Evolutionary conservation across 1,140 invertebrate genomes (phyloP).

Genomic region (Drosophila pruinosa): DNA sequence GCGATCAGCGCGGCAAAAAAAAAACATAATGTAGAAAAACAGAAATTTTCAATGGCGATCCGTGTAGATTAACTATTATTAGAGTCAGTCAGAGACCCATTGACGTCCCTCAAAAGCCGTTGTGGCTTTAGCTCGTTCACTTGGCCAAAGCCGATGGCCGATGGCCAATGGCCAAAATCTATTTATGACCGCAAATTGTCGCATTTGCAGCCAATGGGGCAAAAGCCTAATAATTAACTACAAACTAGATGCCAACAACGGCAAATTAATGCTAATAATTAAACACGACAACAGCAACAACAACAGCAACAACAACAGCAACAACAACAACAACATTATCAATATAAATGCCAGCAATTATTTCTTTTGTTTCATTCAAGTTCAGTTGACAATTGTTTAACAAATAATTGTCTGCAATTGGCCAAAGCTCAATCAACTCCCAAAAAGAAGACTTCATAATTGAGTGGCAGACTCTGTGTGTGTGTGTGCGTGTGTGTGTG

Average conservation of each 20-base stretch:
- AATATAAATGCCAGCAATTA: neutral
- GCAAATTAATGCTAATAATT: constrained; percentile 27
- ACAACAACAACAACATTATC: neutral
- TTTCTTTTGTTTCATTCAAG: constrained; percentile 3
- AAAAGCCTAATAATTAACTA: constrained; percentile 38
- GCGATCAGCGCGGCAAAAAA: neutral
- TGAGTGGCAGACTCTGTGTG: too few relatives aligned
- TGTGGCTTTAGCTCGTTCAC: constrained; percentile 15
- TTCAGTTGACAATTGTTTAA: constrained; percentile 16
- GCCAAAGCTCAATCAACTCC: constrained; percentile 17
- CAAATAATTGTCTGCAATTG: neutral
- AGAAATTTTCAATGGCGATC: constrained; percentile 22
- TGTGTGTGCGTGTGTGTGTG: too few relatives aligned
- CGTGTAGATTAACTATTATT: constrained; percentile 52
- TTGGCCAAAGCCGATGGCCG: constrained; percentile 1
- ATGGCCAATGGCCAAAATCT: constrained; percentile 43
- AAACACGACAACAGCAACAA: too few relatives aligned
- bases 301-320: neutral
- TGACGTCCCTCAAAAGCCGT: constrained; percentile 1
- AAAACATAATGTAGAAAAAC: neutral
- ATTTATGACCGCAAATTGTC: constrained; percentile 49
- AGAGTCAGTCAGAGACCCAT: constrained; percentile 7
- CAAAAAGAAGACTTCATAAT: too few relatives aligned
- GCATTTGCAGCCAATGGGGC: constrained; percentile 45
- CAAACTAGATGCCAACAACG: constrained; percentile 4